Base-by-base conservation (phyloP, 2,888 invertebrate genomes). In the Opisthograptis luteolata region DNA sequence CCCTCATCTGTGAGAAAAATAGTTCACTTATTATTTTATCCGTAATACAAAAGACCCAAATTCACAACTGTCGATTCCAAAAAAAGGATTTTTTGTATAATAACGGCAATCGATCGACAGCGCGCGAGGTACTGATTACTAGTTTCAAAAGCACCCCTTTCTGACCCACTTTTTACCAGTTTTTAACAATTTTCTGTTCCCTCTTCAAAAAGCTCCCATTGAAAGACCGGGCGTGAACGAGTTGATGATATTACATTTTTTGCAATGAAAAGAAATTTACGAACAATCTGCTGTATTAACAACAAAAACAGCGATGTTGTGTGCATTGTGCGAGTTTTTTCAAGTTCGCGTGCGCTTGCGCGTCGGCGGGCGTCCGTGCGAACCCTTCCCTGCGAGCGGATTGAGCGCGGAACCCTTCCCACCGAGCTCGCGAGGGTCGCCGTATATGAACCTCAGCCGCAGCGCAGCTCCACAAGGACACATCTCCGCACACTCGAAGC, bases 161-260 rank as follows among this genome's bases (percentile, higher is more conserved):
- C 87, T 89, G 90, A 90, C 90, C 90, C 89, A 90, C 84, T 90
- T 90, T 90, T 88, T 88, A 85, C 84, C 79, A 77, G 81, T 84
- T 89, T 87, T 87, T 84, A 84, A 85, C 80, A 84, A 84, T 84
- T 87, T 84, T 81, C 73, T 69, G 68, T 79, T 84, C 85, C 83
- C 88, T 85, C 84, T 86, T 82, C 81, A 83, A 85, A 81, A 76
- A 78, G 79, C 72, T 84, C 84, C 84, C 81, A 84, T 90, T 87
- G 82, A 90, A 90, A 85, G 69, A 63, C 84, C 90, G 89, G 90
- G 90, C 90, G 90, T 90, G 90, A 90, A 90, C 90, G 90, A 90
- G 90, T 90, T 90, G 90, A 90, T 90, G 89, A 90, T 90, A 90
- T 90, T 90, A 90, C 84, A 80, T 86, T 89, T 90, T 87, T 86